Conservation (phyloP, 1,140 invertebrate species). For the Drosophila baimaii region DNA sequence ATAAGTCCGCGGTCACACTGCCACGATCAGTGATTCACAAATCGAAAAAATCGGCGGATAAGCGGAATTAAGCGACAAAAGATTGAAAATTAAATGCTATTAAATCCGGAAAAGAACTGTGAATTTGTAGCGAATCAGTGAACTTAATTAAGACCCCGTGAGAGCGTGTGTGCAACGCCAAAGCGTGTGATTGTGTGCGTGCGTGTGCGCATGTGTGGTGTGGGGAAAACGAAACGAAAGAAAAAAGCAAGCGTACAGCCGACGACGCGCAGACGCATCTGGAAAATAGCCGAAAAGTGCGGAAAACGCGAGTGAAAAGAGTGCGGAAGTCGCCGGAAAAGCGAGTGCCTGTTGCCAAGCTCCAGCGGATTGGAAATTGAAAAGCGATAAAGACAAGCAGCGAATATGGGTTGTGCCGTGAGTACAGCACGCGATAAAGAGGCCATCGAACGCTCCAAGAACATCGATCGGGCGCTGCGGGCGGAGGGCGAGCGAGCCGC, state of each 20-base stretch:
- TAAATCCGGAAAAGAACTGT: conserved; percentile 24
- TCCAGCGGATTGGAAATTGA: conserved; percentile 14
- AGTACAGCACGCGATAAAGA: conserved; percentile 92
- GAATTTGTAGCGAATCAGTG: conserved; percentile 7
- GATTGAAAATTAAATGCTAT: conserved; percentile 32
- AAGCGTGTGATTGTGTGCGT: conserved; percentile 45
- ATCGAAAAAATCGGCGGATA: conserved; percentile 24
- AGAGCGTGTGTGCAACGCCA: conserved; percentile 23
- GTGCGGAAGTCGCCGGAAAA: conserved; percentile 51
- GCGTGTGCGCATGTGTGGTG: conserved; percentile 44
- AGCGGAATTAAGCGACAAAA: conserved; percentile 43
- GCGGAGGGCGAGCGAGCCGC: conserved; percentile 93
- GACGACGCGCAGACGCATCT: conserved; percentile 80
- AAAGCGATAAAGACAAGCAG: conserved; percentile 69
- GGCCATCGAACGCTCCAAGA: conserved; percentile 92
- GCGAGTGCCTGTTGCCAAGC: conserved; percentile 32
- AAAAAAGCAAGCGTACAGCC: conserved; percentile 76
- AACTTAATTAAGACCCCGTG: conserved; percentile 24
- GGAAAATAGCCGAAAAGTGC: conserved; percentile 56
- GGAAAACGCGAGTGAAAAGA: conserved; percentile 67
- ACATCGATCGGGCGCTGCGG: conserved; percentile 93
- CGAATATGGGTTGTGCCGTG: conserved; percentile 91
- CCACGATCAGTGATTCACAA: conserved; percentile 28
- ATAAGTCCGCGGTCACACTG: too few species aligned
- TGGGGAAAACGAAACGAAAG: conserved; percentile 17